phyloP scores from a whole-genome alignment of 1,140 invertebrate species.

The Microplitis demolitor region DNA sequence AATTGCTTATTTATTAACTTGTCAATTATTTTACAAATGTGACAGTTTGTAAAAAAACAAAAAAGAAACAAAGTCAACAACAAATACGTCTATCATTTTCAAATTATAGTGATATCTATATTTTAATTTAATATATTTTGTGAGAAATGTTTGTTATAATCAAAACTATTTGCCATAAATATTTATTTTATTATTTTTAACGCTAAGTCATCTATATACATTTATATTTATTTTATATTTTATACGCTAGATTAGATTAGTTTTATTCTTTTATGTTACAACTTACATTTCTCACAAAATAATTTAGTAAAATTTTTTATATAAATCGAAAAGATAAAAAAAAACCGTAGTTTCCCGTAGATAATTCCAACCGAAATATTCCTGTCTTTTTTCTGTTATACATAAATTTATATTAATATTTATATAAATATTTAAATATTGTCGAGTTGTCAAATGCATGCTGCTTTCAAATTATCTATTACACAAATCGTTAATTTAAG shows the following conservation, averaged over 20 bases:
- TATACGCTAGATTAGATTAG: too few relatives aligned
- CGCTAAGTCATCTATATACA: neutral
- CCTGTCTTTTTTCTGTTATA: slow-evolving; percentile 26
- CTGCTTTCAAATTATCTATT: slow-evolving; percentile 9
- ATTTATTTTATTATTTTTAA: slow-evolving; percentile 7
- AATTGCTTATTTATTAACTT: too few relatives aligned
- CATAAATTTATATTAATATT: too few relatives aligned
- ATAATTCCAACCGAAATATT: slow-evolving; percentile 23
- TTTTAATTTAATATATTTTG: slow-evolving; percentile 20
- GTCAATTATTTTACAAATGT: slow-evolving; percentile 6
- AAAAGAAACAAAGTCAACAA: too few relatives aligned
- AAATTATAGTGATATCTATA: slow-evolving; percentile 1
- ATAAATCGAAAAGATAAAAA: neutral
- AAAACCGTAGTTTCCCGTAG: slow-evolving; percentile 24
- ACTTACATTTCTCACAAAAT: slow-evolving; percentile 28
- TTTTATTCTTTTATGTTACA: neutral
- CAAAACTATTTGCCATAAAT: neutral
- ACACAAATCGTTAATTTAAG: neutral
- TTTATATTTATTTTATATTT: neutral
- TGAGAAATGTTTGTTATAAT: slow-evolving; percentile 22
- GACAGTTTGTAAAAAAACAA: neutral
- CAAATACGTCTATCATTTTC: slow-evolving; percentile 15
- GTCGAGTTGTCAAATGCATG: slow-evolving; percentile 26
- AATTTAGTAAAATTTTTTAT: slow-evolving; percentile 1
- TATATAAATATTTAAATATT: slow-evolving; percentile 11